Evolutionary conservation across 2,797 vertebrate genomes (phyloP), one percentile per base, ranked within the genome.

Genomic region (Pogoniulus pusillus): DNA sequence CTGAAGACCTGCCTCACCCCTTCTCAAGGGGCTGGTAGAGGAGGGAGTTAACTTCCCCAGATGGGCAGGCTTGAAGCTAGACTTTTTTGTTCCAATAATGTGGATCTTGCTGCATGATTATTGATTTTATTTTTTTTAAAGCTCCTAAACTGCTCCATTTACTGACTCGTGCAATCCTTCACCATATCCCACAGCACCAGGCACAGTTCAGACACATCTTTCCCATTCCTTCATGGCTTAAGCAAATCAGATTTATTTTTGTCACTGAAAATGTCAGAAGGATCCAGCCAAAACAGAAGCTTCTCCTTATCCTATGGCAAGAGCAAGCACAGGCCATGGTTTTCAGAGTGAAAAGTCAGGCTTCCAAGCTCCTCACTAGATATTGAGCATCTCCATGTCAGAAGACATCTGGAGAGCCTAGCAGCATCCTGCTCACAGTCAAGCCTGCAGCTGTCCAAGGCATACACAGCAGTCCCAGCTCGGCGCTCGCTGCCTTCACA

Each of bases 231-330:
- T 96, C 93, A 95, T 66, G 92, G 95, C 93, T 95, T 93, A 93
- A 93, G 95, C 87, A 96, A 96, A 97, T 96, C 95, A 95, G 85
- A 96, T 96, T 97, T 96, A 96, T 96, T 91, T 80, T 95, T 94
- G 91, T 83, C 83, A 80, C 90, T 95, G 95, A 96, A 97, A 96
- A 94, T 90, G 91, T 94, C 90, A 93, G 84, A 95, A 91, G 84
- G 81, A 82, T 82, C 71, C 68, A 77, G 80, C 76, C 63, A 70
- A 86, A 94, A 76, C 81, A 87, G 65, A 93, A 41, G 37, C 39
- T 83, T 53, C 32, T 76, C 16, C n/a, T 59, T 59, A 34, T 34
- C n/a, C 29, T 49, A 8, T 15, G 51, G 35, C 51, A 41, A 39
- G 26, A 76, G 65, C 39, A 45, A 49, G 23, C 15, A 29, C 26